Evolutionary conservation across 2,888 invertebrate species (phyloP).

Genomic region (Nomada hirtipes): DNA sequence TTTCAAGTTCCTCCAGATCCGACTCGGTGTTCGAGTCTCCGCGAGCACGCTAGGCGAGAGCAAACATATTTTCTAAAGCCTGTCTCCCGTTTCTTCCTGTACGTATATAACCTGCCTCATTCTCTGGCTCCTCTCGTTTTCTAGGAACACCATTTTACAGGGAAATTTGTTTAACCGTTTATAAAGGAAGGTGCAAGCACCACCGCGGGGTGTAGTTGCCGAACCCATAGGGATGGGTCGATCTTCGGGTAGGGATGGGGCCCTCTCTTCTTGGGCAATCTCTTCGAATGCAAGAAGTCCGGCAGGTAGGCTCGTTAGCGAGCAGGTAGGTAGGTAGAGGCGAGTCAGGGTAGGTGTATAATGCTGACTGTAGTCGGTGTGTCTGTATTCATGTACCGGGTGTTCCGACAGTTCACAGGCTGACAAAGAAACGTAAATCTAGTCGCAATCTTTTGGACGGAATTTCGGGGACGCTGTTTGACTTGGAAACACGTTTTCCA

Average conservation of each 20-base stretch:
- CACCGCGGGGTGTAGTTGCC: slow-evolving; percentile 70
- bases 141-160: slow-evolving; percentile 77
- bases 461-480: neutral
- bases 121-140: slow-evolving; percentile 53
- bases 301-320: slow-evolving; percentile 84
- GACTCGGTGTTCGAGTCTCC: slow-evolving; percentile 10
- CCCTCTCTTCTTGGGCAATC: slow-evolving; percentile 71
- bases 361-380: slow-evolving; percentile 79
- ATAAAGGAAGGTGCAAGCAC: slow-evolving; percentile 75
- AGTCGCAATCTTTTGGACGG: neutral
- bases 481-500: slow-evolving; percentile 19
- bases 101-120: neutral
- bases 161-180: slow-evolving; percentile 81
- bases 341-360: slow-evolving; percentile 76
- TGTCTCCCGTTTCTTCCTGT: neutral
- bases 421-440: slow-evolving; percentile 18
- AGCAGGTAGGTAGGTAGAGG: slow-evolving; percentile 80
- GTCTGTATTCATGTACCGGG: slow-evolving; percentile 79
- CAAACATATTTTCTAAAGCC: slow-evolving; percentile 40
- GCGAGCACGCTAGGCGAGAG: slow-evolving; percentile 18
- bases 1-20: slow-evolving; percentile 9
- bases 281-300: slow-evolving; percentile 82
- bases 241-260: slow-evolving; percentile 53
- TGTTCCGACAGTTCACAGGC: slow-evolving; percentile 61
- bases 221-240: slow-evolving; percentile 66